Percentiles rank a stretch among this genome's conserved stretches.
phyloP scores from a whole-genome alignment of 2,888 invertebrate genomes.

The Ophion ventricosus region DNA sequence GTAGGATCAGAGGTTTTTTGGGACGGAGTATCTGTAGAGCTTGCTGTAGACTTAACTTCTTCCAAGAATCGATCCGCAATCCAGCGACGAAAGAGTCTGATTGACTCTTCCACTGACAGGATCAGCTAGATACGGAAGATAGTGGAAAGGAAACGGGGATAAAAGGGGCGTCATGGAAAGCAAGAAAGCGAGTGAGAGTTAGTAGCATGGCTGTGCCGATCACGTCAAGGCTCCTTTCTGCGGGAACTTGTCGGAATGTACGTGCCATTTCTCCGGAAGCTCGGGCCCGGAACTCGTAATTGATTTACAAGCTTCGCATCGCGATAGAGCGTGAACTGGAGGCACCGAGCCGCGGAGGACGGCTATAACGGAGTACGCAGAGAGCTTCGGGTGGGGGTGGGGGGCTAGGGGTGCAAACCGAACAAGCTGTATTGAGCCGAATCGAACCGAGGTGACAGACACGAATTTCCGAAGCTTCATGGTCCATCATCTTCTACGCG shows the following conservation, averaged over 20 bases:
- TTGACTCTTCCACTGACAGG: conserved; percentile 1
- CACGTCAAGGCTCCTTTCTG: conserved; percentile 76
- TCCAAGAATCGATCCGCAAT: background rate
- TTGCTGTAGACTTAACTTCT: background rate
- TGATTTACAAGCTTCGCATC: conserved; percentile 81
- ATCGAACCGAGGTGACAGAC: conserved; percentile 22
- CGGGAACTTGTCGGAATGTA: conserved; percentile 78
- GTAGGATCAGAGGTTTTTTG: too few species aligned
- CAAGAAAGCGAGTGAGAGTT: conserved; percentile 33
- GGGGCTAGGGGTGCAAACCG: background rate
- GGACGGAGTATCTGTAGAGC: too few species aligned
- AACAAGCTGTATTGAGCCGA: conserved; percentile 33
- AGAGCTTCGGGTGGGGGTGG: background rate
- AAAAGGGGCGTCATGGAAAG: background rate
- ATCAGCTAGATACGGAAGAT: background rate
- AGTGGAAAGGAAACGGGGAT: background rate
- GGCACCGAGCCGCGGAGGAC: conserved; percentile 46
- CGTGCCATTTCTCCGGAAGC: conserved; percentile 79
- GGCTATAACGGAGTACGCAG: background rate
- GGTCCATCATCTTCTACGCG: conserved; percentile 22
- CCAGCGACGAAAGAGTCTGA: conserved; percentile 16
- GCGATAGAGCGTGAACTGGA: conserved; percentile 65
- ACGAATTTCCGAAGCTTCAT: conserved; percentile 32
- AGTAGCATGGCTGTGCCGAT: conserved; percentile 79
- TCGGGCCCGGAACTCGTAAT: conserved; percentile 79